phyloP scores from a whole-genome alignment of 2,797 vertebrate genomes.

The Cossypha dichroa region DNA sequence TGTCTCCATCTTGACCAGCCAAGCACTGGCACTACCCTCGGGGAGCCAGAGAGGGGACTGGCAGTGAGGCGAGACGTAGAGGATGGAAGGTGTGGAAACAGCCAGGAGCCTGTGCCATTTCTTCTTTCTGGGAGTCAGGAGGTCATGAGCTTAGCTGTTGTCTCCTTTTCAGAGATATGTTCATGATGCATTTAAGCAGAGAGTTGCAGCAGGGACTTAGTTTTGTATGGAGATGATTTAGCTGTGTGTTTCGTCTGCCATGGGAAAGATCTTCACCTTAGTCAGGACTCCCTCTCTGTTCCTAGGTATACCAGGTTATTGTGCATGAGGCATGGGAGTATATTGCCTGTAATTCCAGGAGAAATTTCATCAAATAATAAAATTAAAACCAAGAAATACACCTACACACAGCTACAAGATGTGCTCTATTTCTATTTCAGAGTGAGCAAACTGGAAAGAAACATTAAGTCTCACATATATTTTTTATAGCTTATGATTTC shows the following conservation, averaged over 20 bases:
- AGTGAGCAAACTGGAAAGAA: not conserved
- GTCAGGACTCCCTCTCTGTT: not conserved
- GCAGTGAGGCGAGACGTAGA: not conserved
- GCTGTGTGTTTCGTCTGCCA: not conserved
- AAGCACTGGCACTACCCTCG: not conserved
- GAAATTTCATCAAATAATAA: not conserved
- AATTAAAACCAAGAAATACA: not conserved
- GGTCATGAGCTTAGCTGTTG: rapidly evolving
- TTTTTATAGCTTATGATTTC: not conserved
- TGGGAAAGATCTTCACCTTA: not conserved
- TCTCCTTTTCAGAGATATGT: not conserved
- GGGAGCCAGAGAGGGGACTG: not conserved
- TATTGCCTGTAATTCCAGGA: not conserved
- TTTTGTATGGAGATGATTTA: not conserved
- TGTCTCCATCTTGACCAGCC: not conserved
- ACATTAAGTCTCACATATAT: not conserved
- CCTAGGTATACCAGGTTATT: not conserved
- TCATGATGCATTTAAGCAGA: not conserved
- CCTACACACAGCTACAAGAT: not conserved
- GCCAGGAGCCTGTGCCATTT: rapidly evolving
- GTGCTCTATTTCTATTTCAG: not conserved
- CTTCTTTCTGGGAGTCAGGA: not conserved
- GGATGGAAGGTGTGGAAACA: not conserved
- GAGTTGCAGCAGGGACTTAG: not conserved
- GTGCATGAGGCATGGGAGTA: not conserved